Evolutionary conservation across 2,888 invertebrate species (phyloP), one percentile per base, ranked within the genome.

Genomic region (Cyaniris semiargus): DNA sequence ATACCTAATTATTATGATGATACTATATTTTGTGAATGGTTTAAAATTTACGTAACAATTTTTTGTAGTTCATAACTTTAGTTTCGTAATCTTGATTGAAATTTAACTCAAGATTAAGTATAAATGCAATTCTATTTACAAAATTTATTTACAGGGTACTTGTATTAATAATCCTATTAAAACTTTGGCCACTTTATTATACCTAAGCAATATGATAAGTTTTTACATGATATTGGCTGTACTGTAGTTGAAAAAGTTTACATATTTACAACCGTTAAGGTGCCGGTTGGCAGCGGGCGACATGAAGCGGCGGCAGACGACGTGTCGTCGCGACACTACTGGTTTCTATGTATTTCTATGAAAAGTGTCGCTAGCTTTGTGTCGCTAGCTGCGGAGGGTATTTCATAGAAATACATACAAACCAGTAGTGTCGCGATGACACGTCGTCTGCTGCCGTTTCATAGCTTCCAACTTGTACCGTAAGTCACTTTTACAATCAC

Each of bases 141-240:
- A 4, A 23, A 60, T 13, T 13, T 60, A 58, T 60, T 60, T 60
- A 60, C 58, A 60, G 1, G 23, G 10, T 60, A 53, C 1, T 18
- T 60, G 3, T 23, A 10, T 21, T 21, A 23, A 23, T 23, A 21
- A 60, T 23, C 23, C 23, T 60, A 60, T 3, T 60, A 23, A 60
- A 23, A 60, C 23, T 60, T 60, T 60, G 60, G 60, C 60, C 60
- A 60, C 60, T 60, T 23, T 23, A 60, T 60, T 60, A 60, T 60
- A 60, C 23, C 13, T 60, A 60, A 60, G 60, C 23, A 60, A 60
- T 23, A 60, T 23, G 60, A 21, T 23, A 60, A 60, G 60, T 60
- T 60, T 60, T 23, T 60, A 60, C 23, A 60, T 60, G 60, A 60
- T 23, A 60, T 60, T 60, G 60, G 10, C 1, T 58, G 58, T 58